Base-by-base conservation (phyloP, 2,797 vertebrate genomes). In the Coregonus sp. region DNA sequence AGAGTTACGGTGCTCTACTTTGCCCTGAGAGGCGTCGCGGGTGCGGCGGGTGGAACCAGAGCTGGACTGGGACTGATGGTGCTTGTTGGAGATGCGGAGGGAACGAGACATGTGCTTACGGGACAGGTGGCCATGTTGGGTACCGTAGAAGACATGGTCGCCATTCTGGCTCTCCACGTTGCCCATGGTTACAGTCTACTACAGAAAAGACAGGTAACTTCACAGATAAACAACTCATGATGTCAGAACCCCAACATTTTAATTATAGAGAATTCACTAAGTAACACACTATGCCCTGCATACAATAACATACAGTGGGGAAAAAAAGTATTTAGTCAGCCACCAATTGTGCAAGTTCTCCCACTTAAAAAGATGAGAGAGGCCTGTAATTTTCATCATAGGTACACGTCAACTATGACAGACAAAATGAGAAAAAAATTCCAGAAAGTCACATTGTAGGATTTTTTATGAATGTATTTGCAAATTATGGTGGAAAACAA, bases 151-250 rank as follows among this genome's bases (percentile, higher is more conserved):
- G 76, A 92, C 84, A 0, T 94, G 95, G 86, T 96, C 96, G 83
- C 96, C 96, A 81, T 96, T 96, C 86, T 98, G 98, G 87, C 97
- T 99, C 93, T 99, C 98, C 56, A 96, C 95, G 31, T 99, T 99
- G 85, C 98, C 98, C 98, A 99, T 99, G 94, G 91, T 88, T 95
- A 74, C 0, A 11, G 63, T 33, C 63, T 66, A 4, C 4, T 16
- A 65, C 9, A 66, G 29, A 29, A 65, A 20, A 9, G 1, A 31
- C 4, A 4, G 11, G 5, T 6, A 59, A 59, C 16, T 2, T 59
- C 56, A 20, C n/a, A 47, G 40, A 47, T 47, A 47, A 47, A 11
- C 9, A 11, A 12, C 2, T 3, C 1, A 11, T 47, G 9, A 47
- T 3, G 40, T 12, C 6, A 47, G 11, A 47, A 47, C 40, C 40